Conservation (phyloP, 2,113 vertebrate species). For the Pogona vitticeps region DNA sequence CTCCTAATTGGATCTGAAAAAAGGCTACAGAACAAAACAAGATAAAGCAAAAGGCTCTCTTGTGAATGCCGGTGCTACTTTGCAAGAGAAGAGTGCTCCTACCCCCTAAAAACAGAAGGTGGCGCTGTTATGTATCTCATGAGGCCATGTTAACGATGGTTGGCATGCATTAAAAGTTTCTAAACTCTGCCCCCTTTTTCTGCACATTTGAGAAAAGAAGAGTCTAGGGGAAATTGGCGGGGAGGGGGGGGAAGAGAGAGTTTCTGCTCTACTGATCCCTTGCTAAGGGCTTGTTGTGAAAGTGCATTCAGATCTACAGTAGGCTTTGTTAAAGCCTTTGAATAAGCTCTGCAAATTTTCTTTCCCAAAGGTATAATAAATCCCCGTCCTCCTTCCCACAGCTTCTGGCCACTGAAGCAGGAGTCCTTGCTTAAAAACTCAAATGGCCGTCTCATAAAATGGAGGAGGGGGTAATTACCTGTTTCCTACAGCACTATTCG, state of each 20-base stretch:
- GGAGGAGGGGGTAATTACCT: too few species aligned
- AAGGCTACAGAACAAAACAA: background rate
- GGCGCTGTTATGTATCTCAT: slow-evolving; percentile 63
- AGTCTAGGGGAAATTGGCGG: background rate
- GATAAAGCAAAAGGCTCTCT: background rate
- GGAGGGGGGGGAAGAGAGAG: too few species aligned
- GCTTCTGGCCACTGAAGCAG: background rate
- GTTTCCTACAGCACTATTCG: too few species aligned
- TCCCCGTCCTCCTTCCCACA: background rate
- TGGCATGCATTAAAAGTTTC: too few species aligned
- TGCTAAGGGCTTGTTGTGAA: background rate
- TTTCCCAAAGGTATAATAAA: background rate
- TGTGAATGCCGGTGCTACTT: rapidly evolving
- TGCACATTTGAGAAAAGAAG: background rate
- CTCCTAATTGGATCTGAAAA: background rate
- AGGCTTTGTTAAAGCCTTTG: background rate
- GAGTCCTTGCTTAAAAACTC: background rate
- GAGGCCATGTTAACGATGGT: background rate
- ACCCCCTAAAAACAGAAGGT: slow-evolving; percentile 63
- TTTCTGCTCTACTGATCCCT: background rate
- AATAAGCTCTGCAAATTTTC: background rate
- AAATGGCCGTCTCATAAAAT: background rate
- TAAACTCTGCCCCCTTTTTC: background rate
- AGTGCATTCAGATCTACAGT: background rate
- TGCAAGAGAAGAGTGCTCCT: rapidly evolving